These are phyloP conservation scores for Eucera pruinosa DNA, from an alignment of 2,888 invertebrate genomes.

Conservation along the genomic window DNA sequence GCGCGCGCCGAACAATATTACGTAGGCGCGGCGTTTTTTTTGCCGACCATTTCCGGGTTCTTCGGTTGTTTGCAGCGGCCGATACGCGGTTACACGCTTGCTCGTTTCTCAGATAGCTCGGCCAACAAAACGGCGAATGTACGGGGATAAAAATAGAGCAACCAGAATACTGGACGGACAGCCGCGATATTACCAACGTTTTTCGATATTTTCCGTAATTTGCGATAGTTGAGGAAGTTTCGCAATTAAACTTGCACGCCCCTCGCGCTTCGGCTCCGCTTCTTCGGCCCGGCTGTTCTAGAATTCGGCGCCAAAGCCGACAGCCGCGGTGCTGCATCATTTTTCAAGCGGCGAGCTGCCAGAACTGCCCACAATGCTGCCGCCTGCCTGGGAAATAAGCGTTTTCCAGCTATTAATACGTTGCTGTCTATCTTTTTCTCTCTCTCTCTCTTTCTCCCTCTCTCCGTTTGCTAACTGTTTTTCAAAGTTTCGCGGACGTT, in stretches of 20 bases:
- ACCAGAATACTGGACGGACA: background rate
- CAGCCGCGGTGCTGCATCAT: constrained; percentile 20
- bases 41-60: too few species aligned
- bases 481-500: constrained; percentile 15
- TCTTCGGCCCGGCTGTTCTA: background rate
- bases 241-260: constrained; percentile 68
- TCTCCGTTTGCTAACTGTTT: background rate
- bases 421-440: background rate
- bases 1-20: too few species aligned
- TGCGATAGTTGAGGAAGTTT: constrained; percentile 68
- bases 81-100: background rate
- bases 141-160: constrained; percentile 29
- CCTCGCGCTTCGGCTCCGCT: background rate
- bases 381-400: constrained; percentile 15
- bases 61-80: background rate
- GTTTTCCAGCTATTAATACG: constrained; percentile 21
- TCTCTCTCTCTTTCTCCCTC: too few species aligned
- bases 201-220: constrained; percentile 70
- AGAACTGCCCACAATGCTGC: background rate
- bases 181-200: constrained; percentile 59
- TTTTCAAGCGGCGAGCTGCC: constrained; percentile 32
- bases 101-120: constrained; percentile 12
- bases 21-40: too few species aligned
- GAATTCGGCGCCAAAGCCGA: background rate
- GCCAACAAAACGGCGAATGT: background rate